Base-by-base conservation (phyloP, 2,888 invertebrate species). In the Nysson spinosus region DNA sequence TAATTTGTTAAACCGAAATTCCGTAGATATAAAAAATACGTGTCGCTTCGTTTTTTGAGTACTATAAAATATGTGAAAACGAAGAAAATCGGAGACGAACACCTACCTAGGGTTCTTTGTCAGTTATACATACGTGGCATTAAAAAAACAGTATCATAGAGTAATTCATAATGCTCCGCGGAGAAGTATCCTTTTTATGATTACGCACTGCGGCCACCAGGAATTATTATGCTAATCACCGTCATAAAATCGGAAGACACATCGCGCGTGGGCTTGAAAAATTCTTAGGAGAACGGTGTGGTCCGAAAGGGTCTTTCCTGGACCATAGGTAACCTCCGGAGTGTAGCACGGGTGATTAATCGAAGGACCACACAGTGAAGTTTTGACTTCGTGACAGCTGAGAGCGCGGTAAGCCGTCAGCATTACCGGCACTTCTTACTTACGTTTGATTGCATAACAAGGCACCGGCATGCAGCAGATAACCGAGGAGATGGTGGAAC, bases 401-500 rank as follows among this genome's bases (percentile, higher is more conserved):
- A 40, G 34, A 51, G 34, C 30, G 16, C 20, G 43, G 35, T 37
- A 30, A 35, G 26, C 35, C 43, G 62, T 58, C 62, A 62, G 60
- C 67, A 57, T 72, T 66, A 54, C 47, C 46, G 51, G 51, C 46
- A 58, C 57, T 58, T 73, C 67, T 61, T 51, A 49, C 52, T 51
- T 24, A 50, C 42, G 32, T 61, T 54, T 60, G 54, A 73, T 70
- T 61, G 51, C 50, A 43, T 64, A 60, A 61, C 68, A 55, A 64
- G 43, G 9, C 39, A 32, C 20, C 35, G 56, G 50, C 60, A 60
- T 63, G 69, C 47, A 28, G 24, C 46, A 34, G 56, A 67, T 67
- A 63, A 52, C 28, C 34, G 42, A 32, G 14, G 7, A 17, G 32
- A 39, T 55, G 32, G 16, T 11, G 39, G 26, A 30, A 11, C 14